Base-by-base conservation (phyloP, 2,113 vertebrate genomes). In the Lampris incognitus region DNA sequence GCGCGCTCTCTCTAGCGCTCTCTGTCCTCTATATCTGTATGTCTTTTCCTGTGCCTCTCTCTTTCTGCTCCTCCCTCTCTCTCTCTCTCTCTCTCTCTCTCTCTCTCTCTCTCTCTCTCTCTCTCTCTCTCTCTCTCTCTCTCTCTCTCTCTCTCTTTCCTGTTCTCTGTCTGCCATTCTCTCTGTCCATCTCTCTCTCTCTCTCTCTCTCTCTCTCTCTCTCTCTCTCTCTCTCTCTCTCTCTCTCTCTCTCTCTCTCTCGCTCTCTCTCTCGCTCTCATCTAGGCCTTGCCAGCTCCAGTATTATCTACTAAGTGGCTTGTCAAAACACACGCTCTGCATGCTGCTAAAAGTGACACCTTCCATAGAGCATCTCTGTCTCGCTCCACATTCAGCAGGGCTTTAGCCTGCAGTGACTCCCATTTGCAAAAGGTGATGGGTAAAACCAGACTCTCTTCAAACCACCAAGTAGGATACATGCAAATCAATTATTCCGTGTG, bases 251-350 rank as follows among this genome's bases (percentile, higher is more conserved):
- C 51, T 6, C 4, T 54, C 51, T n/a, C 7, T 50, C 37, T 49
- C 5, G n/a, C 51, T n/a, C 52, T n/a, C 41, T 41, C 5, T 61
- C 48, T 9, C 6, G 24, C 44, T 55, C 56, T 39, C 37, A 9
- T 24, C 56, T 5, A 37, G n/a, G 24, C 24, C 56, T 39, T 58
- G 24, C 56, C 24, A 58, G n/a, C 56, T 7, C 56, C 37, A 44
- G 36, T 13, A 6, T 69, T 78, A 74, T 83, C 59, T 65, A 40
- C 55, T 24, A 24, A 74, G 66, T 70, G 67, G 24, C 55, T 74
- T 78, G 51, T 78, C 81, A 74, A 60, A 74, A 55, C 6, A 9
- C 24, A 78, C 70, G 66, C 76, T 70, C 70, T 66, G 24, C 9
- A 54, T 78, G 55, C 55, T 54, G 39, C 48, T 50, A 37, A 42